Conservation (phyloP, 1,140 invertebrate genomes). For the Drosophila neocordata region DNA sequence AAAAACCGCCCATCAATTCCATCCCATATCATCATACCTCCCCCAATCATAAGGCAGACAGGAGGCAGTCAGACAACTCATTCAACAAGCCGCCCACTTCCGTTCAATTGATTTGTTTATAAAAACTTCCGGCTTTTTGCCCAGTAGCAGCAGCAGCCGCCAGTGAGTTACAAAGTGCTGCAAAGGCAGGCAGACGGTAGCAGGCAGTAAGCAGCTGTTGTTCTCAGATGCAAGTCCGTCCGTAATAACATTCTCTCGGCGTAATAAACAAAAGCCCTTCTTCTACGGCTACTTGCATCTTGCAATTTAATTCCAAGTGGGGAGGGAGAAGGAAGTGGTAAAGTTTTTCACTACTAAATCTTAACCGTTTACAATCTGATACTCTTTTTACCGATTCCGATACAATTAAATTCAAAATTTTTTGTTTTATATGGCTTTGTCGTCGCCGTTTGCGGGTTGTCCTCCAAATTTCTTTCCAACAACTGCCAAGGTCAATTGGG, state of each 20-base stretch:
- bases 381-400: conserved; percentile 10
- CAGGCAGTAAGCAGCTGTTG: conserved; percentile 24
- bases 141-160: conserved; percentile 21
- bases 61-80: conserved; percentile 18
- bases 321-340: conserved; percentile 7
- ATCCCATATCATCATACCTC: conserved; percentile 9
- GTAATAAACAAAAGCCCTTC: conserved; percentile 64
- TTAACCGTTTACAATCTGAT: conserved; percentile 11
- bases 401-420: conserved; percentile 16
- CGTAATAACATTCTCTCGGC: background rate
- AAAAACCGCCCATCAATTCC: background rate
- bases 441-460: too few species aligned
- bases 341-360: too few species aligned
- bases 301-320: conserved; percentile 50
- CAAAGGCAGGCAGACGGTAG: background rate
- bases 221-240: conserved; percentile 16
- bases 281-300: too few species aligned
- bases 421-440: too few species aligned
- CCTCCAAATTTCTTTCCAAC: too few species aligned
- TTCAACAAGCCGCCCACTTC: conserved; percentile 56
- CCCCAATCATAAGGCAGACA: conserved; percentile 18
- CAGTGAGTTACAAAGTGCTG: background rate
- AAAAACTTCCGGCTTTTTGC: conserved; percentile 67
- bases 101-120: conserved; percentile 79
- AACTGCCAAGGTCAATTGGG: conserved; percentile 72